Evolutionary conservation across 2,797 vertebrate genomes (phyloP).

Genomic region (Danio tinwini): DNA sequence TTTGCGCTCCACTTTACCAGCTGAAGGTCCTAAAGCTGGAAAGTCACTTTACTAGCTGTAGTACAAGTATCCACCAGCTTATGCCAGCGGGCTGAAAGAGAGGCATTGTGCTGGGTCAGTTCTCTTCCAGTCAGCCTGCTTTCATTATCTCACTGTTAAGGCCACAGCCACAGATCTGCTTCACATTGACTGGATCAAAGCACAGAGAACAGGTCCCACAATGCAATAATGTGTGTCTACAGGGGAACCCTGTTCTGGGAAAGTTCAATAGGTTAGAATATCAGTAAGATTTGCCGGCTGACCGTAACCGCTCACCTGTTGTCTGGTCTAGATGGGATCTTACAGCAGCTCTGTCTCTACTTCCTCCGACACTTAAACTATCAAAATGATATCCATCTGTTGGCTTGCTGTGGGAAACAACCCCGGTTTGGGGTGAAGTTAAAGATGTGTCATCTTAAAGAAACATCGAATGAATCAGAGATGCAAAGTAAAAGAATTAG

Average conservation of each 20-base stretch:
- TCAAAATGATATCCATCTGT: constrained; percentile 61
- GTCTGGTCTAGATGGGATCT: constrained; percentile 65
- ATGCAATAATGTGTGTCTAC: constrained; percentile 72
- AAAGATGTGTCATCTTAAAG: not conserved
- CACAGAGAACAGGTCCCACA: constrained; percentile 53
- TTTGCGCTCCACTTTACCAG: constrained; percentile 28
- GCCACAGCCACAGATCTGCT: constrained; percentile 68
- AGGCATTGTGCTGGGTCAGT: constrained; percentile 51
- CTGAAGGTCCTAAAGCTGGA: constrained; percentile 44
- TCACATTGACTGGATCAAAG: constrained; percentile 75
- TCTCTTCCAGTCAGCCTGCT: constrained; percentile 50
- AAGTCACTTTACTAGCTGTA: constrained; percentile 39
- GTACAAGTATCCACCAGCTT: constrained; percentile 48
- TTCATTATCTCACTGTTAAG: constrained; percentile 63
- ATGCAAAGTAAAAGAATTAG: too few relatives aligned
- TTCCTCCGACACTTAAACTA: constrained; percentile 55
- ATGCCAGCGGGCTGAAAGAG: constrained; percentile 57
- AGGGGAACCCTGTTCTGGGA: constrained; percentile 74
- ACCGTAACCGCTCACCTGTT: constrained; percentile 78
- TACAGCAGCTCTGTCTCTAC: constrained; percentile 47
- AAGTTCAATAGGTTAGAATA: constrained; percentile 84
- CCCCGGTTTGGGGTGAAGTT: not conserved
- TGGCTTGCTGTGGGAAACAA: constrained; percentile 35
- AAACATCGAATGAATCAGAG: not conserved
- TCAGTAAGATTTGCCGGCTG: constrained; percentile 75